phyloP scores from a whole-genome alignment of 2,888 invertebrate species.

The Tenthredo mesomela region DNA sequence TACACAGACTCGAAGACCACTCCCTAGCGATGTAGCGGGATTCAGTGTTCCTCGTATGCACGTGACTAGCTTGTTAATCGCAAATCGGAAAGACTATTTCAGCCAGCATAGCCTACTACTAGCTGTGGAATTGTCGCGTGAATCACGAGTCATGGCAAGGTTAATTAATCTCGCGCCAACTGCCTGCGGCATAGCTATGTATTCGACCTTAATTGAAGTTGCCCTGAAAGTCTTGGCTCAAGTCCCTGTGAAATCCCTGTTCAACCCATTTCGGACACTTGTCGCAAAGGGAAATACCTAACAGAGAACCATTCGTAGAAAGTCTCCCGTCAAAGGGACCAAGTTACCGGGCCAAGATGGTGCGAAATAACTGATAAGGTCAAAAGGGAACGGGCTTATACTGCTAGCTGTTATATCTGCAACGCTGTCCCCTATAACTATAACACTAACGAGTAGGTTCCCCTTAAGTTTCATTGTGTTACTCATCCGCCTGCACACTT shows the following conservation, averaged over 20 bases:
- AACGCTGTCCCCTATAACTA: slow-evolving; percentile 10
- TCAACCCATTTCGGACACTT: slow-evolving; percentile 25
- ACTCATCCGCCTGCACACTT: slow-evolving; percentile 21
- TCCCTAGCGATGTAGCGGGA: slow-evolving; percentile 51
- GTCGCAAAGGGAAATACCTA: background rate
- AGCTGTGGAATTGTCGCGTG: slow-evolving; percentile 19
- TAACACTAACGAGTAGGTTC: slow-evolving; percentile 35
- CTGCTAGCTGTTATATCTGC: slow-evolving; percentile 8
- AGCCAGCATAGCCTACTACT: background rate
- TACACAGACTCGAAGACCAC: slow-evolving; percentile 50
- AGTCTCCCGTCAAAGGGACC: slow-evolving; percentile 29
- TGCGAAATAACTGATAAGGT: slow-evolving; percentile 39
- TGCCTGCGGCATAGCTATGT: background rate
- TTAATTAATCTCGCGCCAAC: slow-evolving; percentile 46
- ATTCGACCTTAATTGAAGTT: slow-evolving; percentile 21
- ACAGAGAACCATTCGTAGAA: slow-evolving; percentile 12
- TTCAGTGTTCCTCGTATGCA: slow-evolving; percentile 48
- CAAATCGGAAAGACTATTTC: slow-evolving; percentile 27
- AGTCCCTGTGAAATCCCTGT: slow-evolving; percentile 8
- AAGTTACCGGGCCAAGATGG: slow-evolving; percentile 26
- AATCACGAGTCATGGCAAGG: slow-evolving; percentile 48
- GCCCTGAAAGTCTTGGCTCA: slow-evolving; percentile 5
- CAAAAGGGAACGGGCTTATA: slow-evolving; percentile 24
- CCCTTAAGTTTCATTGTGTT: slow-evolving; percentile 41
- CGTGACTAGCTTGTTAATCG: slow-evolving; percentile 52